Evolutionary conservation across 2,797 vertebrate genomes (phyloP).

Genomic region (Falco biarmicus): DNA sequence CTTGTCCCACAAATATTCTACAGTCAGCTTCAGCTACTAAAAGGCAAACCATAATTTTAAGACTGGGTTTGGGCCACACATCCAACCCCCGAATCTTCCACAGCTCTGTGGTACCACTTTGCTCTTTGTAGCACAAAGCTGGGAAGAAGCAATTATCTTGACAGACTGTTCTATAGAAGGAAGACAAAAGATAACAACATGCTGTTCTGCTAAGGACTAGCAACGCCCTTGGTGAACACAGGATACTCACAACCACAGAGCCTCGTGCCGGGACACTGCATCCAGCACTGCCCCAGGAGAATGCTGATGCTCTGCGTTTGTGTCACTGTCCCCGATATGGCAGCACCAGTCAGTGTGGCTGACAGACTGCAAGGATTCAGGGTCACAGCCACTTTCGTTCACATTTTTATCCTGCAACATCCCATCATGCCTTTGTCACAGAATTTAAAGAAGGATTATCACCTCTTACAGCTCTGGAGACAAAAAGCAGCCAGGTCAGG

Average conservation of each 20-base stretch:
- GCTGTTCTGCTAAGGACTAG: neutral
- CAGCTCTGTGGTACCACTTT: neutral
- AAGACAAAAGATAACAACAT: neutral
- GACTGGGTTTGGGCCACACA: neutral
- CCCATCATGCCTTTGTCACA: neutral
- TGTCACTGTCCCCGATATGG: neutral
- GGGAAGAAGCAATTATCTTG: neutral
- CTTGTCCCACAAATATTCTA: neutral
- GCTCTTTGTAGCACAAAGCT: neutral
- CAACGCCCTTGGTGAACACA: neutral
- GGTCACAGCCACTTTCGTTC: neutral
- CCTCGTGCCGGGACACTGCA: neutral
- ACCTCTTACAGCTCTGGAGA: neutral
- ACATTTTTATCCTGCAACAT: neutral
- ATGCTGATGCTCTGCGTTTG: neutral
- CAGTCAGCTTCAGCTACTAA: neutral
- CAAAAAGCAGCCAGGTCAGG: neutral
- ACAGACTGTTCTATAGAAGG: neutral
- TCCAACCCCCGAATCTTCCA: neutral
- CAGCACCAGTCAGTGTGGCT: neutral
- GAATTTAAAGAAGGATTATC: neutral
- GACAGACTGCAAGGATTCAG: neutral
- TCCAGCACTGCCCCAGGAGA: neutral
- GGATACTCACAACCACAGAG: neutral
- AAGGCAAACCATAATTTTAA: conserved; percentile 13